Conservation (phyloP, 2,888 invertebrate genomes). For the Acanthoscelides obtectus region DNA sequence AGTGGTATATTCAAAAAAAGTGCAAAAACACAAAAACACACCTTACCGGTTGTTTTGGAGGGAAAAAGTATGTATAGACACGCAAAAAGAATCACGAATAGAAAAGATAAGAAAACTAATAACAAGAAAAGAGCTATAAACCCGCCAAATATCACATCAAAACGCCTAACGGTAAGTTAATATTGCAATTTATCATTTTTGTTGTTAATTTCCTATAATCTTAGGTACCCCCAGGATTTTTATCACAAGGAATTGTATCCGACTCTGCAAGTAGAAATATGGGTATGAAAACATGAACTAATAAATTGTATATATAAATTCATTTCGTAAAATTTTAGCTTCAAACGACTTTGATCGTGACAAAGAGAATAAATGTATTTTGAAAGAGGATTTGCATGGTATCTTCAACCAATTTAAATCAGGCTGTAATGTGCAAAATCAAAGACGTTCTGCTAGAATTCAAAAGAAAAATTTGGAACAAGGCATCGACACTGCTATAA, state of each 20-base stretch:
- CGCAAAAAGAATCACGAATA: conserved; percentile 13
- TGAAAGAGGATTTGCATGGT: conserved; percentile 24
- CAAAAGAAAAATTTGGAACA: conserved; percentile 13
- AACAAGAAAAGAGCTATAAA: neutral
- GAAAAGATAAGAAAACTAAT: neutral
- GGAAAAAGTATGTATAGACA: conserved; percentile 12
- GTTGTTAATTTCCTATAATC: conserved; percentile 7
- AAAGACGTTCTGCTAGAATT: conserved; percentile 24
- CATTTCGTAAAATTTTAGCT: neutral
- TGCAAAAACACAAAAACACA: too few relatives aligned
- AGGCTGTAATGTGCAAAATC: conserved; percentile 7
- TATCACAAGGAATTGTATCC: conserved; percentile 18
- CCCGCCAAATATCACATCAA: conserved; percentile 17
- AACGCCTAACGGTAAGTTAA: conserved; percentile 20
- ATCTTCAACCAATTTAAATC: conserved; percentile 17
- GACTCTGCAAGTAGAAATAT: conserved; percentile 13
- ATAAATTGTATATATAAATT: conserved; percentile 1
- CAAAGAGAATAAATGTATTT: conserved; percentile 10
- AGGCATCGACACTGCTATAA: neutral
- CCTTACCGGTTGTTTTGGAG: too few relatives aligned
- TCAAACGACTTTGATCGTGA: conserved; percentile 10
- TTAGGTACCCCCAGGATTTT: conserved; percentile 25
- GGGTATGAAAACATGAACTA: conserved; percentile 14
- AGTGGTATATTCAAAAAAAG: too few relatives aligned
- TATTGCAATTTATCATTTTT: conserved; percentile 4